phyloP scores from a whole-genome alignment of 2,888 invertebrate species.

The Rhynchonema sp. region DNA sequence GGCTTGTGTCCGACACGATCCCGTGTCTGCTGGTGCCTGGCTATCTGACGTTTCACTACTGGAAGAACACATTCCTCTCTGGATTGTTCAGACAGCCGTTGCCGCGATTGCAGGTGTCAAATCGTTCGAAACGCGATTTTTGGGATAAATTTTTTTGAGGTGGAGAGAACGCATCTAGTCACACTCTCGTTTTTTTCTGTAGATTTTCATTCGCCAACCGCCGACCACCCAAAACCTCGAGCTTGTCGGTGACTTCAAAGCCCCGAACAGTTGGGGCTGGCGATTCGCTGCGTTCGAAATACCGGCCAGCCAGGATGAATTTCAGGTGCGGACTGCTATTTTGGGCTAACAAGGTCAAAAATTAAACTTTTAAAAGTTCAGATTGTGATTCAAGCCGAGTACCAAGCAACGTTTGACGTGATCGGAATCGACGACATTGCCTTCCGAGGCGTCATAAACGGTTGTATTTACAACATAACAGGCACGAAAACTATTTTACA shows the following conservation, averaged over 20 bases:
- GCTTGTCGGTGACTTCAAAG: not conserved
- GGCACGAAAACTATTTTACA: not conserved
- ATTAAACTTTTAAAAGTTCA: not conserved
- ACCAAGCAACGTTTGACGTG: not conserved
- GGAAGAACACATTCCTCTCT: conserved; percentile 5
- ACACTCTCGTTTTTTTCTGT: too few relatives aligned
- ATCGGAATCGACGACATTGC: not conserved
- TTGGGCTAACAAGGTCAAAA: too few relatives aligned
- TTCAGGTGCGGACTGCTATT: conserved; percentile 1
- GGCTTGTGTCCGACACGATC: not conserved
- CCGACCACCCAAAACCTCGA: not conserved
- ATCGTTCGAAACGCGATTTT: too few relatives aligned
- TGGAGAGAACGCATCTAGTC: too few relatives aligned
- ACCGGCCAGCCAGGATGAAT: not conserved
- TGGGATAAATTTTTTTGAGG: too few relatives aligned
- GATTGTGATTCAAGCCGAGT: conserved; percentile 1
- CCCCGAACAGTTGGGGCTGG: not conserved
- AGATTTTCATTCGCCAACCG: not conserved
- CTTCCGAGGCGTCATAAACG: not conserved
- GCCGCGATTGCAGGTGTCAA: conserved; percentile 1
- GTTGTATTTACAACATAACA: not conserved
- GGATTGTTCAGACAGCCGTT: not conserved
- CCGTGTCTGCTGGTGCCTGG: not conserved
- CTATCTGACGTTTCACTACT: conserved; percentile 1
- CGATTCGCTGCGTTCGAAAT: not conserved